Percentiles rank a stretch among this genome's conserved stretches.
Evolutionary conservation across 1,140 invertebrate species (phyloP).

Genomic region (Brachionus plicatilis): DNA sequence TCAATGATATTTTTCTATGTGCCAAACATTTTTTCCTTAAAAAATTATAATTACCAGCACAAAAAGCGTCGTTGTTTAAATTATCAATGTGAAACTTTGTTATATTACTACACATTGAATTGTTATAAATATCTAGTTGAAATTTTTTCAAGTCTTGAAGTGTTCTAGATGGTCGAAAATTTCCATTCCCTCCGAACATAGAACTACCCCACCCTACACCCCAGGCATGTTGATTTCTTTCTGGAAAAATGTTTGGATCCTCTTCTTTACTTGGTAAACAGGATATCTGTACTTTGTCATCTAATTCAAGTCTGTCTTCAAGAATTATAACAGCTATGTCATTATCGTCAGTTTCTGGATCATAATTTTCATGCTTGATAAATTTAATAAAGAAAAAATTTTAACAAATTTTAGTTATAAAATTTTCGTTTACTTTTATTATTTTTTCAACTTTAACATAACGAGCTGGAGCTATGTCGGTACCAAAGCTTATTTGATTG

Average conservation of each 20-base stretch:
- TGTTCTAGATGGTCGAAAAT: not conserved
- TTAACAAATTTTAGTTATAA: not conserved
- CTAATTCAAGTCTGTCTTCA: not conserved
- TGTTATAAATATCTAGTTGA: not conserved
- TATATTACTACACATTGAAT: not conserved
- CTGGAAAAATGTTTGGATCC: not conserved
- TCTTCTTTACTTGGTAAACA: not conserved
- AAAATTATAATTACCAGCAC: not conserved
- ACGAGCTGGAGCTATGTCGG: not conserved
- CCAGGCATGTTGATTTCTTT: not conserved
- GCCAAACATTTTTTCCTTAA: not conserved
- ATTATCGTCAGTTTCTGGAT: not conserved
- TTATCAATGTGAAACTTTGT: not conserved
- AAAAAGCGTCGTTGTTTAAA: slow-evolving; percentile 8
- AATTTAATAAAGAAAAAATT: no score
- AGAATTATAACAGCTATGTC: not conserved
- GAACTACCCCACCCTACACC: slow-evolving; percentile 12
- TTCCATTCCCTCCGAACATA: not conserved
- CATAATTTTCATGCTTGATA: not conserved
- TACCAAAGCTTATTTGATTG: not conserved
- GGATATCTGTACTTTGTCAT: not conserved
- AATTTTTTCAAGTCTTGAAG: not conserved
- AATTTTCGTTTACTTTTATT: not conserved
- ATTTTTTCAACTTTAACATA: not conserved
- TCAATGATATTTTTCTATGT: no score